Evolutionary conservation across 2,797 vertebrate species (phyloP).

Genomic region (Choloepus didactylus): DNA sequence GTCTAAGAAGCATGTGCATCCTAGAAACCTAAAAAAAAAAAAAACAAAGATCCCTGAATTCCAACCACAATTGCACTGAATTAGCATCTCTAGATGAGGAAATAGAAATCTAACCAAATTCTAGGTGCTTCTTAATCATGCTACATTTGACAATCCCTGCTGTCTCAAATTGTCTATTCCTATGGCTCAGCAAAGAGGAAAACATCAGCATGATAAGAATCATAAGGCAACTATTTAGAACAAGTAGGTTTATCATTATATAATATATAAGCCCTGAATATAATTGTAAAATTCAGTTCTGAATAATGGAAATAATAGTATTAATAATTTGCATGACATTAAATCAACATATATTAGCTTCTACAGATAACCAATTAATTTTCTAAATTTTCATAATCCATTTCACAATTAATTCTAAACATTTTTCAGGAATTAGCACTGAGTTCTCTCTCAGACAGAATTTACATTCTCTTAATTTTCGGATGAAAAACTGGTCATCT

Average conservation of each 20-base stretch:
- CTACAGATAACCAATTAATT: neutral
- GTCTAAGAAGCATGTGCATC: neutral
- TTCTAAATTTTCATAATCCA: neutral
- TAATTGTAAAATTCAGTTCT: neutral
- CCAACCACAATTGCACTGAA: neutral
- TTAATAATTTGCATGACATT: conserved; percentile 44
- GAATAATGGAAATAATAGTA: conserved; percentile 18
- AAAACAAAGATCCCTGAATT: neutral
- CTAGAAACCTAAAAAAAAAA: neutral
- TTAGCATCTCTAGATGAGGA: neutral
- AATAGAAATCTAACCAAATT: neutral
- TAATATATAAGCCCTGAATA: neutral
- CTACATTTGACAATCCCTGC: neutral
- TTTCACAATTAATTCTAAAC: neutral
- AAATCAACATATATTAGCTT: conserved; percentile 32
- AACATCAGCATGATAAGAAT: neutral
- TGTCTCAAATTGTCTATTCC: neutral
- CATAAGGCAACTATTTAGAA: neutral
- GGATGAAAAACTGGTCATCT: neutral
- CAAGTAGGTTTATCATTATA: neutral
- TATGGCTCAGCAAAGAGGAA: conserved; percentile 3
- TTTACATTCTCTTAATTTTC: neutral
- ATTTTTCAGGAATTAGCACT: neutral
- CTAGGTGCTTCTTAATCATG: neutral
- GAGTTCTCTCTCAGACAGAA: neutral